Conservation (phyloP, 2,888 invertebrate genomes). For the Perdita meconis region DNA sequence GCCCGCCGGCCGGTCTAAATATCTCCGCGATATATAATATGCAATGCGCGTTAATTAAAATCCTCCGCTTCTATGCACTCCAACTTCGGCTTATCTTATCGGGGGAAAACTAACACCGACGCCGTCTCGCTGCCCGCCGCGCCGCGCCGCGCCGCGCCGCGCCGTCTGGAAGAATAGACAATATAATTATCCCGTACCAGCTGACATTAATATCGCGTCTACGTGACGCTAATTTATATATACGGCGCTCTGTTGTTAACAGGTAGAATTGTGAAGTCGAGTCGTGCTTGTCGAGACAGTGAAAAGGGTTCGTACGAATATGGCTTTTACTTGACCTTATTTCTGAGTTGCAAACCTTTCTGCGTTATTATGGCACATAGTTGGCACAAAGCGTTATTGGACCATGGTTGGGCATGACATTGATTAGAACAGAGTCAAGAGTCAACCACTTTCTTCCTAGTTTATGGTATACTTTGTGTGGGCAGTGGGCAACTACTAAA, state of each 20-base stretch:
- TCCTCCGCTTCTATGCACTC: slow-evolving; percentile 59
- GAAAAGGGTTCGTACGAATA: no score
- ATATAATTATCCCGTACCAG: slow-evolving; percentile 50
- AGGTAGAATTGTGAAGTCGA: no score
- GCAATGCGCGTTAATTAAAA: slow-evolving; percentile 59
- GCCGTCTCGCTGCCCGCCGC: slow-evolving; percentile 36
- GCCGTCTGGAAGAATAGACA: slow-evolving; percentile 60
- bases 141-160: no score
- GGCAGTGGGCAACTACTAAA: no score
- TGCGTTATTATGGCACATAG: no score
- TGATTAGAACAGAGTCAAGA: no score
- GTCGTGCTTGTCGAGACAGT: no score
- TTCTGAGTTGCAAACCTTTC: not conserved
- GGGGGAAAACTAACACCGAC: slow-evolving; percentile 50
- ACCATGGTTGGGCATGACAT: no score
- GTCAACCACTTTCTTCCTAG: no score
- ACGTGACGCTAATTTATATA: slow-evolving; percentile 51
- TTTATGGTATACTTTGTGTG: no score
- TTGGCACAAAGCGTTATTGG: no score
- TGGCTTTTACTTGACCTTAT: not conserved
- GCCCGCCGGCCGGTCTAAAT: slow-evolving; percentile 39
- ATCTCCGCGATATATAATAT: slow-evolving; percentile 50
- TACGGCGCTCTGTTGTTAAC: not conserved
- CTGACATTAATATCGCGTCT: slow-evolving; percentile 51
- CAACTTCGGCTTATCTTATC: slow-evolving; percentile 60